Evolutionary conservation across 1,140 invertebrate genomes (phyloP).

Genomic region (Pogonus chalceus): DNA sequence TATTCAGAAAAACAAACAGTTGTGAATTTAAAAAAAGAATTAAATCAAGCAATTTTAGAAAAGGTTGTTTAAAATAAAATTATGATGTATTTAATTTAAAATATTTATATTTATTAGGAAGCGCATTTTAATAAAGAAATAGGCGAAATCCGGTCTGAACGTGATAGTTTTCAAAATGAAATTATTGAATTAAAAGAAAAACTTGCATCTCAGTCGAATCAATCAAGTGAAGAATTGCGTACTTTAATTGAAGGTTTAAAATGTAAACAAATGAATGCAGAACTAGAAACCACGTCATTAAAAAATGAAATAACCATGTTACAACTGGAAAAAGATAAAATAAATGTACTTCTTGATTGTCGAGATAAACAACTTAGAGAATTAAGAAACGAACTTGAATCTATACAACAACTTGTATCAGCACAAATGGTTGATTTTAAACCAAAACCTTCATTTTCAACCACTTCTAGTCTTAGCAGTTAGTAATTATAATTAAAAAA

Average conservation of each 20-base stretch:
- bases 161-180: conserved; percentile 3
- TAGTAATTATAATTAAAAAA: background rate
- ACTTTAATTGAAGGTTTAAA: conserved; percentile 23
- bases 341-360: conserved; percentile 25
- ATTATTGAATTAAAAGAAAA: conserved; percentile 7
- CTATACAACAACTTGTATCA: conserved; percentile 29
- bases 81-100: background rate
- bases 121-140: background rate
- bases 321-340: conserved; percentile 31
- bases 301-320: conserved; percentile 25
- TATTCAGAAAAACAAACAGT: conserved; percentile 23
- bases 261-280: conserved; percentile 19
- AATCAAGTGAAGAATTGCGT: conserved; percentile 15
- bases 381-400: conserved; percentile 29
- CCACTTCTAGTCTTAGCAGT: conserved; percentile 7
- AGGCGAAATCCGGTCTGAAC: background rate
- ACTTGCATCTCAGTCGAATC: conserved; percentile 10
- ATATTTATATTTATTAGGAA: background rate
- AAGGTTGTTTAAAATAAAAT: conserved; percentile 8
- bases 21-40: conserved; percentile 21
- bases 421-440: conserved; percentile 27
- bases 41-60: conserved; percentile 18
- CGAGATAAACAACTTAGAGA: conserved; percentile 30
- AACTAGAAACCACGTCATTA: conserved; percentile 21
- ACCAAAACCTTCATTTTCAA: conserved; percentile 5